Conservation (phyloP, 2,113 vertebrate species). For the Tyrannus savana region DNA sequence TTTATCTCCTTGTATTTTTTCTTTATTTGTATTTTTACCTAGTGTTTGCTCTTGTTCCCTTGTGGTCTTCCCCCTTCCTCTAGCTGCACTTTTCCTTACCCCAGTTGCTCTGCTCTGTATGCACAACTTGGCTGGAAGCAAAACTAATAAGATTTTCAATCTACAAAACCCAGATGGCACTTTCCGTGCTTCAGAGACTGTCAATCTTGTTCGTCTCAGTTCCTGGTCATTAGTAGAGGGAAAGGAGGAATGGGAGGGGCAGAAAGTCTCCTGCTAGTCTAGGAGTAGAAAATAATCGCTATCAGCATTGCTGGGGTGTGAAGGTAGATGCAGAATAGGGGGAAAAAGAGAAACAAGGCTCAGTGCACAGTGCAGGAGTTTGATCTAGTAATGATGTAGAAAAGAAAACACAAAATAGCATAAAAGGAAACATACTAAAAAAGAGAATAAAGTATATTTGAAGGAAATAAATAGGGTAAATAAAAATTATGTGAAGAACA, state of each 20-base stretch:
- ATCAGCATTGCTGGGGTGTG: not conserved
- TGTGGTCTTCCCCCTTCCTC: not conserved
- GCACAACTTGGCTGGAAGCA: constrained; percentile 29
- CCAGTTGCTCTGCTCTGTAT: not conserved
- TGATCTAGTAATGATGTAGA: not conserved
- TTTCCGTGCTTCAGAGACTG: constrained; percentile 36
- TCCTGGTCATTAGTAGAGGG: constrained; percentile 42
- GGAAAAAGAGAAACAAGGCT: not conserved
- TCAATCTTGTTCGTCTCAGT: constrained; percentile 60
- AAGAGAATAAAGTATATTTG: not conserved
- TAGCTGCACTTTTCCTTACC: not conserved
- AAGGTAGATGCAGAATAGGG: not conserved
- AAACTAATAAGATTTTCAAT: constrained; percentile 66
- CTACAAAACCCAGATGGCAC: constrained; percentile 55
- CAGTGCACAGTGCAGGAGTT: not conserved
- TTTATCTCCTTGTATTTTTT: not conserved
- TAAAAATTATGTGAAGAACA: not conserved
- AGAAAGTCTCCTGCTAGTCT: not conserved
- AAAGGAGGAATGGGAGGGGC: not conserved
- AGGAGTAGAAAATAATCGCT: not conserved
- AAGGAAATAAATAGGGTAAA: not conserved
- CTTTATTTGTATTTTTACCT: not conserved
- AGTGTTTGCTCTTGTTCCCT: not conserved
- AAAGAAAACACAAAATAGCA: not conserved
- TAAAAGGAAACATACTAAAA: not conserved